A percentile compares a stretch with the other conserved stretches of the same genome.
These are phyloP conservation scores for Sphyrna mokarran DNA, from an alignment of 2,113 vertebrate genomes.

Conservation along the genomic window DNA sequence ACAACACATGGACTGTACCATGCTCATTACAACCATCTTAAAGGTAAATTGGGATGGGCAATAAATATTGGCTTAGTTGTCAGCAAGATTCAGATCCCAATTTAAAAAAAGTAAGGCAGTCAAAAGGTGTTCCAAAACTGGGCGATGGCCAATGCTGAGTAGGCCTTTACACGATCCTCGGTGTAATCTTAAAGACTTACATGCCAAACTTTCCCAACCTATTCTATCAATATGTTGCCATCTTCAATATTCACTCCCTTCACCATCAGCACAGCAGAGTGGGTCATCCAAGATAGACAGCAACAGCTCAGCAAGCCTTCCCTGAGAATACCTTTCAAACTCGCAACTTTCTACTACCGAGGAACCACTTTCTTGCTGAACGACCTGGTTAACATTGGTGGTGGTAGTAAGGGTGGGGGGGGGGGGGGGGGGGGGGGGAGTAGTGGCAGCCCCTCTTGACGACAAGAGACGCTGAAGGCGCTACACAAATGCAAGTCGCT, in stretches of 20 bases:
- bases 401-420: too few relatives aligned
- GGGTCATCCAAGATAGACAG: background rate
- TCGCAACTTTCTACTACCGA: background rate
- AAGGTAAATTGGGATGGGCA: background rate
- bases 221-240: background rate
- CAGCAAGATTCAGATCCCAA: background rate
- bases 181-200: background rate
- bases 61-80: background rate
- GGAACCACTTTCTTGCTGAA: background rate
- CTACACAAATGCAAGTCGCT: background rate
- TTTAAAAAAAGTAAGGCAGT: background rate
- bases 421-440: too few relatives aligned
- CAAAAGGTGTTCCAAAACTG: background rate
- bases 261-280: background rate
- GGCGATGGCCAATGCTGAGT: background rate
- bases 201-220: background rate
- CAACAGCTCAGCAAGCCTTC: background rate
- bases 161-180: background rate
- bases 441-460: background rate
- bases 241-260: background rate
- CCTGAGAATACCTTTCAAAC: background rate
- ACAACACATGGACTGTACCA: background rate
- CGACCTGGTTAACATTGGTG: background rate
- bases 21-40: background rate
- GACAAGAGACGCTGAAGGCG: background rate